These are phyloP conservation scores for Eulimnadia texana DNA, from an alignment of 1,140 invertebrate species.

Conservation along the genomic window DNA sequence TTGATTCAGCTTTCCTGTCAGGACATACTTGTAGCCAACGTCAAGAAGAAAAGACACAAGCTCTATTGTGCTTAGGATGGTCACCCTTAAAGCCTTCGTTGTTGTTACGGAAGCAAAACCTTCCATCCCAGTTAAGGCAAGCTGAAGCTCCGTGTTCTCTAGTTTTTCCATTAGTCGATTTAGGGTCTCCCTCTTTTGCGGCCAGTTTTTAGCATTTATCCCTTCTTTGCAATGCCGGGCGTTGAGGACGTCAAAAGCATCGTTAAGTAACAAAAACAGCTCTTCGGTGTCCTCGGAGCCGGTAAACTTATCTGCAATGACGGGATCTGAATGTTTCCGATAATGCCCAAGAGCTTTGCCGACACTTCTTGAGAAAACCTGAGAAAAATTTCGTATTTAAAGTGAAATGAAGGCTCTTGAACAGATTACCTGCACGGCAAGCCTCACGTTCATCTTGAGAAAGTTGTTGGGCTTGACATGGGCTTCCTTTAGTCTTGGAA, in stretches of 20 bases:
- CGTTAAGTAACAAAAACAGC: neutral
- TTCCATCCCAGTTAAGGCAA: neutral
- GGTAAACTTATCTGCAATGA: neutral
- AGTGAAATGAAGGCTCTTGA: no score
- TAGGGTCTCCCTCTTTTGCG: neutral
- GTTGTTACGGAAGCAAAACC: neutral
- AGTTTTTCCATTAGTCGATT: neutral
- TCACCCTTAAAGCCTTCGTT: neutral
- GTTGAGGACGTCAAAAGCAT: constrained; percentile 7
- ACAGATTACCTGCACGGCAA: no score
- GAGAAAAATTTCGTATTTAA: no score
- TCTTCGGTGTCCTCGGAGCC: neutral
- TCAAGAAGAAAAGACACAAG: neutral
- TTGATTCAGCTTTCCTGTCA: constrained; percentile 14
- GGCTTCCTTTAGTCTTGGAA: no score
- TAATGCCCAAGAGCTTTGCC: no score
- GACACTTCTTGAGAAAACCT: no score
- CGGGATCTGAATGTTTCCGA: neutral
- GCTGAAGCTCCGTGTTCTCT: neutral
- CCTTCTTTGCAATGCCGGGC: neutral
- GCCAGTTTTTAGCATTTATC: neutral
- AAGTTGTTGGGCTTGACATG: no score
- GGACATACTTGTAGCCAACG: constrained; percentile 8
- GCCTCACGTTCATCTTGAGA: no score
- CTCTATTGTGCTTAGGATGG: constrained; percentile 3